Conservation (phyloP, 2,797 vertebrate genomes). For the Silurus aristotelis region DNA sequence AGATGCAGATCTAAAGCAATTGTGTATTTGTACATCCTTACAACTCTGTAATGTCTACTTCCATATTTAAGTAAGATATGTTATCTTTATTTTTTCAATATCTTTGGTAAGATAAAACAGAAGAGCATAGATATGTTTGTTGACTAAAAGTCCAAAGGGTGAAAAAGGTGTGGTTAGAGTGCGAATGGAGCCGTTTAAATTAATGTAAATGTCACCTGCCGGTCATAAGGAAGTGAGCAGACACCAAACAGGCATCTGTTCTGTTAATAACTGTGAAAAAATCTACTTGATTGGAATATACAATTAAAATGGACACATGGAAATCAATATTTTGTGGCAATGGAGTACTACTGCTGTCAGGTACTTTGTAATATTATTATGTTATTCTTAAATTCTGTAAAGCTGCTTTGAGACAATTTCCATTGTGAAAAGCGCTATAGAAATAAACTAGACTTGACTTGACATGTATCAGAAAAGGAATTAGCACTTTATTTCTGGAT, state of each 20-base stretch:
- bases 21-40: background rate
- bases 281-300: background rate
- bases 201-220: background rate
- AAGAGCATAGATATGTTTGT: background rate
- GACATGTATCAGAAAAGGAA: background rate
- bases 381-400: no score
- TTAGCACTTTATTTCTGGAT: background rate
- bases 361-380: background rate
- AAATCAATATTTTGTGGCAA: slow-evolving; percentile 9
- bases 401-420: no score
- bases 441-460: no score
- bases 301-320: slow-evolving; percentile 13
- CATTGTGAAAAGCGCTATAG: no score
- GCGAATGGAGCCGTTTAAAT: slow-evolving; percentile 25
- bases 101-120: background rate
- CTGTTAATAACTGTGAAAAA: background rate
- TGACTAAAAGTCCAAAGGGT: slow-evolving; percentile 40
- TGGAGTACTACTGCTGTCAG: slow-evolving; percentile 29
- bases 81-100: no score
- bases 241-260: slow-evolving; percentile 11
- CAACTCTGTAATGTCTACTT: background rate
- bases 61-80: background rate
- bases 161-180: slow-evolving; percentile 38
- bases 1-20: background rate
- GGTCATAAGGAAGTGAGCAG: slow-evolving; percentile 38